Conservation (phyloP, 2,113 vertebrate genomes). For the Macaca fascicularis region T2T-MFA8v1.1 NC_088378.1:18279501-18280000, state of each 20-base stretch:
- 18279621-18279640: background rate
- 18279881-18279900: background rate
- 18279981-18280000: background rate
- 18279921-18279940: background rate
- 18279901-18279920: constrained; percentile 4
- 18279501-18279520: background rate
- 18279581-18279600: background rate
- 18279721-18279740: background rate
- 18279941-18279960: background rate
- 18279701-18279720: background rate
- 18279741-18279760: background rate
- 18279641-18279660: background rate
- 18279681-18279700: background rate
- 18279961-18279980: background rate
- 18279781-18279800: constrained; percentile 31
- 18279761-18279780: background rate
- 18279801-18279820: background rate
- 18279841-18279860: background rate
- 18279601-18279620: constrained; percentile 22
- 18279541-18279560: background rate
- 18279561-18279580: background rate
- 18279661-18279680: background rate
- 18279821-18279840: background rate
- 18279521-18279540: constrained; percentile 33
- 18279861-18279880: background rate